Conservation (phyloP, 2,797 vertebrate species). For the Pampus argenteus region DNA sequence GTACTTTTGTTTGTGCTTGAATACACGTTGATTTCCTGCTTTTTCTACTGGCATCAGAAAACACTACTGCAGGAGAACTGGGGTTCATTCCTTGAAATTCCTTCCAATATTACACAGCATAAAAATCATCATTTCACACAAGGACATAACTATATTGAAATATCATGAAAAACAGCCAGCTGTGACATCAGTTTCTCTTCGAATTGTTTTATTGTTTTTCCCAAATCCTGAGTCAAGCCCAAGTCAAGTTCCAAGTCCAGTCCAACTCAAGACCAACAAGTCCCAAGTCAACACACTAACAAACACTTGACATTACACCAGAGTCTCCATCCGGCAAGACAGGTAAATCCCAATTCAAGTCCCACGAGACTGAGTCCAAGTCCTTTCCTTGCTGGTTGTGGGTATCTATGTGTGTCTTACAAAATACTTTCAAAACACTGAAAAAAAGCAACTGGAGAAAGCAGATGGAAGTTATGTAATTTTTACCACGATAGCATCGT, state of each 20-base stretch:
- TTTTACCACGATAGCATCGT: slow-evolving; percentile 12
- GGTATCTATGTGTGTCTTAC: neutral
- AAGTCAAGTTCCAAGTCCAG: neutral
- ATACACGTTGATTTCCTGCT: neutral
- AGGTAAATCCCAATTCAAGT: too few species aligned
- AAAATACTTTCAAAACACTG: slow-evolving; percentile 6
- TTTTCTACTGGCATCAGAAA: neutral
- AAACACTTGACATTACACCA: too few species aligned
- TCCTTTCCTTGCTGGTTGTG: neutral
- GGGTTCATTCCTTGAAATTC: neutral
- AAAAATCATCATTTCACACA: too few species aligned
- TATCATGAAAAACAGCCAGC: neutral
- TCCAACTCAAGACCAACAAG: neutral
- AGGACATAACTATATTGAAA: neutral
- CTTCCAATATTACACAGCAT: too few species aligned
- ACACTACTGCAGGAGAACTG: neutral
- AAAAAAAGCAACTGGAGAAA: slow-evolving; percentile 18
- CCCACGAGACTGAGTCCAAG: neutral
- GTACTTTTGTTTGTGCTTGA: too few species aligned
- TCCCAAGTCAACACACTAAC: neutral
- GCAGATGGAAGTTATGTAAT: slow-evolving; percentile 15
- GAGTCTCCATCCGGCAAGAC: too few species aligned
- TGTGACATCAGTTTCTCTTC: neutral
- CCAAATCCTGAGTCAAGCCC: neutral
- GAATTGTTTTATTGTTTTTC: too few species aligned